phyloP scores from a whole-genome alignment of 2,797 vertebrate genomes.

The Hephaestus fuliginosus region DNA sequence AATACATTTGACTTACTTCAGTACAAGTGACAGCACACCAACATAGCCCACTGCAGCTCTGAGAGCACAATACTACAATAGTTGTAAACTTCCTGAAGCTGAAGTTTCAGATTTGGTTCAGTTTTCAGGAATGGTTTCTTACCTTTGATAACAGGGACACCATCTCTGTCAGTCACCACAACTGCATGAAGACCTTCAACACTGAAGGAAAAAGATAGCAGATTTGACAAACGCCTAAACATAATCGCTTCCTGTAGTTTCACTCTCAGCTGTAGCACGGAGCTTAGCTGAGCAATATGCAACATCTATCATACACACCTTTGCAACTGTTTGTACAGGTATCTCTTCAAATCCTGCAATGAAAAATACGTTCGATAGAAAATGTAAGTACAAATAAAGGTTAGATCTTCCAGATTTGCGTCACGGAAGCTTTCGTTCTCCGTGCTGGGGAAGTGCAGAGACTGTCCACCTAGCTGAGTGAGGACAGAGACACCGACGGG shows the following conservation, averaged over 20 bases:
- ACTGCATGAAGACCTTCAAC: conserved; percentile 97
- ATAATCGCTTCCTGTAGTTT: not conserved
- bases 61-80: not conserved
- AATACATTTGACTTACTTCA: too few species aligned
- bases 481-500: too few species aligned
- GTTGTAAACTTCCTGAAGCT: too few species aligned
- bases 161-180: conserved; percentile 95
- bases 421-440: not conserved
- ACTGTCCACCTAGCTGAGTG: not conserved
- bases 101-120: not conserved
- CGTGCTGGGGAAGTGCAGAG: not conserved
- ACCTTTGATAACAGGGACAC: conserved; percentile 98
- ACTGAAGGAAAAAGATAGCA: conserved; percentile 74
- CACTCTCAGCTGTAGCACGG: not conserved
- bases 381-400: not conserved
- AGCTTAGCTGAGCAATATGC: too few species aligned
- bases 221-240: not conserved
- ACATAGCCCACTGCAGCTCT: not conserved
- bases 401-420: not conserved
- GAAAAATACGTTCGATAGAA: not conserved
- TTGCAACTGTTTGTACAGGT: conserved; percentile 94
- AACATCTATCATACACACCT: conserved; percentile 82
- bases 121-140: conserved; percentile 37
- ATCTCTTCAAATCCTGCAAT: conserved; percentile 93
- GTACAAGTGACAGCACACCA: too few species aligned